Percentiles rank a stretch among this genome's conserved stretches.
Evolutionary conservation across 2,888 invertebrate genomes (phyloP).

Genomic region (Agonopterix alstromeriana): DNA sequence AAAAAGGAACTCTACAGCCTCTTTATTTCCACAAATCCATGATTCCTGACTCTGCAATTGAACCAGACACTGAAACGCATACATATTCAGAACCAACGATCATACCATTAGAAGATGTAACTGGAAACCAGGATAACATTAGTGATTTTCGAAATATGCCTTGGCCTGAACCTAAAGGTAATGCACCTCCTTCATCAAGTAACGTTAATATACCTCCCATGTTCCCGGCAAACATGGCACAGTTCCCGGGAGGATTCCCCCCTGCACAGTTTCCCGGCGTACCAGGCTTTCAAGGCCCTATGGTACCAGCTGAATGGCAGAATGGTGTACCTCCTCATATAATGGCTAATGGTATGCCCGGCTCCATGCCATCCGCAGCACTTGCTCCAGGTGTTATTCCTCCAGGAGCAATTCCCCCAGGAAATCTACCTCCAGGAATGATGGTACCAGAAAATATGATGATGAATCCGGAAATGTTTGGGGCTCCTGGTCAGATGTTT

Average conservation of each 20-base stretch:
- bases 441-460: conserved; percentile 68
- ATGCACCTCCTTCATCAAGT: conserved; percentile 57
- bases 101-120: conserved; percentile 93
- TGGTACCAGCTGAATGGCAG: conserved; percentile 58
- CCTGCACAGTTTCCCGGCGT: conserved; percentile 63
- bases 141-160: conserved; percentile 86
- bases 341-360: conserved; percentile 51
- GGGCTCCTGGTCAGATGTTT: conserved; percentile 47
- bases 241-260: conserved; percentile 64
- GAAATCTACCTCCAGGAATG: conserved; percentile 41
- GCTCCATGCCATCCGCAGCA: conserved; percentile 39
- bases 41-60: conserved; percentile 91
- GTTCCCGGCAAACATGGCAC: conserved; percentile 62
- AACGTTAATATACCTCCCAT: conserved; percentile 55
- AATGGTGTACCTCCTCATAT: conserved; percentile 54
- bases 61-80: conserved; percentile 91
- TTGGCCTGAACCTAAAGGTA: conserved; percentile 91
- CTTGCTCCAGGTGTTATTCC: conserved; percentile 50
- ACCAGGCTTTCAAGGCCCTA: conserved; percentile 59
- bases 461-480: conserved; percentile 65
- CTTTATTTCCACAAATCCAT: conserved; percentile 87
- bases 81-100: conserved; percentile 85
- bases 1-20: conserved; percentile 88
- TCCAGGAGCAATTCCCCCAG: conserved; percentile 46
- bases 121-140: conserved; percentile 87